Evolutionary conservation across 1,140 invertebrate species (phyloP).

Genomic region (Drosophila truncata): DNA sequence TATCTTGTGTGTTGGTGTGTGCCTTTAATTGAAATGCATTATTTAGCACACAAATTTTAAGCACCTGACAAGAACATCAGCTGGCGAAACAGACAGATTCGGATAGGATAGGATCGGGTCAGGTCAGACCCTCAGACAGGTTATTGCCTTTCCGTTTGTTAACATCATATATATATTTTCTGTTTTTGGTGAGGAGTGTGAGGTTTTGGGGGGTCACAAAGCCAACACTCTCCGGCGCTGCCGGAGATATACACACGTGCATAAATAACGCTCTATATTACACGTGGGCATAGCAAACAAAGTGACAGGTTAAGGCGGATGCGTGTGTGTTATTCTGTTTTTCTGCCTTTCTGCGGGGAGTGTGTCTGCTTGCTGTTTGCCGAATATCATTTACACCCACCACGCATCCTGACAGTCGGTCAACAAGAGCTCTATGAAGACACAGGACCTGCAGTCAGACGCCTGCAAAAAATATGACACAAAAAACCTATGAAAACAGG

Average conservation of each 20-base stretch:
- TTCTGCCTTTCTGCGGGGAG: slow-evolving; percentile 9
- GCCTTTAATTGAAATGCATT: slow-evolving; percentile 75
- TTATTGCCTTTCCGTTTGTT: slow-evolving; percentile 42
- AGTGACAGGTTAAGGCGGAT: slow-evolving; percentile 25
- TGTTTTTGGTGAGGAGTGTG: background rate
- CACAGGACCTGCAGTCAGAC: background rate
- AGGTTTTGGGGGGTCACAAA: background rate
- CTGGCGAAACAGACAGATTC: slow-evolving; percentile 23
- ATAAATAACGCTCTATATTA: slow-evolving; percentile 75
- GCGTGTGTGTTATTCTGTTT: slow-evolving; percentile 25
- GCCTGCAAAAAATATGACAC: background rate
- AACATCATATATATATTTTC: slow-evolving; percentile 20
- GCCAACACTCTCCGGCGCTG: slow-evolving; percentile 11
- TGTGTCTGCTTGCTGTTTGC: slow-evolving; percentile 34
- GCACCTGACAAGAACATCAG: slow-evolving; percentile 41
- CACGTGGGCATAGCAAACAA: slow-evolving; percentile 65
- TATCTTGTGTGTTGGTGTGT: slow-evolving; percentile 25
- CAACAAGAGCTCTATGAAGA: slow-evolving; percentile 35
- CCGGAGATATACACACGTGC: slow-evolving; percentile 62
- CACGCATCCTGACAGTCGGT: slow-evolving; percentile 60
- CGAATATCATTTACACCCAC: slow-evolving; percentile 59
- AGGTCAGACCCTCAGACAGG: slow-evolving; percentile 29
- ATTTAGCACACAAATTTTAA: slow-evolving; percentile 62
- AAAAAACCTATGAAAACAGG: background rate
- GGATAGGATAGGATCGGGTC: slow-evolving; percentile 22